These are phyloP conservation scores for Edolisoma coerulescens DNA, from an alignment of 2,113 vertebrate species.

Conservation along the genomic window DNA sequence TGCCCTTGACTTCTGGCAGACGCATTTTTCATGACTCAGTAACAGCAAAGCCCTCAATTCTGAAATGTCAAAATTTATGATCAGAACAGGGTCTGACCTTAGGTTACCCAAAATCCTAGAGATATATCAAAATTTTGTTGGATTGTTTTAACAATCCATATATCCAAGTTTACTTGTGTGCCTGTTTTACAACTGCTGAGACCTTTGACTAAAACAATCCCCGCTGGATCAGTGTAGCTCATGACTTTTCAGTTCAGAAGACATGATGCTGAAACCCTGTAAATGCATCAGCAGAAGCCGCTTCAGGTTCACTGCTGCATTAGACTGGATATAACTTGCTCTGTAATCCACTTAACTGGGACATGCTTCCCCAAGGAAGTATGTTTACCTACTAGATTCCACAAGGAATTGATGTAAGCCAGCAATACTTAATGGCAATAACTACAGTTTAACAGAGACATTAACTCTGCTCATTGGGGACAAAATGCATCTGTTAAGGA, in stretches of 20 bases:
- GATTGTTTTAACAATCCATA: background rate
- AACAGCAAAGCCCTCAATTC: background rate
- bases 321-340: constrained; percentile 19
- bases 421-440: constrained; percentile 5
- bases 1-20: background rate
- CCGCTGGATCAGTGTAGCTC: background rate
- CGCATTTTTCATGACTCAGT: background rate
- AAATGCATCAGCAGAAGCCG: background rate
- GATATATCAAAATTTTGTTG: background rate
- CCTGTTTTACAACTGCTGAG: background rate
- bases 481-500: constrained; percentile 23
- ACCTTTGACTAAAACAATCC: background rate
- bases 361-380: constrained; percentile 36
- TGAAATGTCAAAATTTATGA: background rate
- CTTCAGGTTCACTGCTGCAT: constrained; percentile 23
- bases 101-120: background rate
- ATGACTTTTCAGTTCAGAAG: background rate
- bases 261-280: background rate
- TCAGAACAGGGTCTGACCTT: background rate
- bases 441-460: constrained; percentile 15
- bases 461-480: constrained; percentile 20
- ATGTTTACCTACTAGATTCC: constrained; percentile 28
- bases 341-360: constrained; percentile 53
- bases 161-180: background rate
- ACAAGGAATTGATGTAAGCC: constrained; percentile 14